Conservation (phyloP, 1,140 invertebrate genomes). For the Magallana ariakensis region DNA sequence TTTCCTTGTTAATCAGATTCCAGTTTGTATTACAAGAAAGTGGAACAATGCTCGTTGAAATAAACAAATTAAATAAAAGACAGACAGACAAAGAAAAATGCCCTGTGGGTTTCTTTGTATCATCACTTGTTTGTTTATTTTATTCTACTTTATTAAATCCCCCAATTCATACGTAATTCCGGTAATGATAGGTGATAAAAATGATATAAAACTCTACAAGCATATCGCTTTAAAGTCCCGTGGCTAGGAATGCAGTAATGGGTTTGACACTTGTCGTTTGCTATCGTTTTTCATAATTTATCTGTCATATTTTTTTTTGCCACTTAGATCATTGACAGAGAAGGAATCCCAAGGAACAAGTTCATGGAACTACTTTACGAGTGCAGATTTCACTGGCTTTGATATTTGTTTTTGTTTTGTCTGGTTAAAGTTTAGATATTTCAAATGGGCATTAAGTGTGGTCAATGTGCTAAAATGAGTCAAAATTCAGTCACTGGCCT, state of each 20-base stretch:
- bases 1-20: too few species aligned
- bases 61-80: background rate
- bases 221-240: background rate
- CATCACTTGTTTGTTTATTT: conserved; percentile 6
- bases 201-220: conserved; percentile 10
- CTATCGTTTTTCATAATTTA: conserved; percentile 29
- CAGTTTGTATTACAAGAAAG: too few species aligned
- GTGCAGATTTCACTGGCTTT: background rate
- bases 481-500: background rate
- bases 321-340: conserved; percentile 3
- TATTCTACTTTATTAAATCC: background rate
- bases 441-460: background rate
- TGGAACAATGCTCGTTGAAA: conserved; percentile 13
- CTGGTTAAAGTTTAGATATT: background rate
- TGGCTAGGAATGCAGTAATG: conserved; percentile 19
- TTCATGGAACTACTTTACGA: background rate
- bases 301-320: background rate
- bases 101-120: background rate
- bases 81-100: background rate
- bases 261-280: background rate
- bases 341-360: background rate
- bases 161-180: background rate
- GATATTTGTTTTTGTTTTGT: conserved; percentile 6
- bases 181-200: conserved; percentile 21
- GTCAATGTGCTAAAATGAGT: background rate